Evolutionary conservation across 2,797 vertebrate genomes (phyloP).

Genomic region (Coregonus ussuriensis): DNA sequence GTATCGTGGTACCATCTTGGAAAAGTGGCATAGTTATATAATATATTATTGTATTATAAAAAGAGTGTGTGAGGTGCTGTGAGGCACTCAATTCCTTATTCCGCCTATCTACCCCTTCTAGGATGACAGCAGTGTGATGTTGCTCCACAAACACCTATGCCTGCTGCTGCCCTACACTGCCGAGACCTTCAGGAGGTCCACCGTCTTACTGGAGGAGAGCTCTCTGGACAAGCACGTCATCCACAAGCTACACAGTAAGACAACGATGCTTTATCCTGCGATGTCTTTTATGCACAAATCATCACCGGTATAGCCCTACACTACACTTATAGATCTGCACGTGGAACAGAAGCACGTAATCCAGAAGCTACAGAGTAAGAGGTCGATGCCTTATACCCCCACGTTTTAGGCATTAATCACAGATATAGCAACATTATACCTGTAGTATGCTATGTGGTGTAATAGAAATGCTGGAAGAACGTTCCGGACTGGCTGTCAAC

Average conservation of each 20-base stretch:
- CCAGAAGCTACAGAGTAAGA: too few relatives aligned
- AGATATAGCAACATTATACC: too few relatives aligned
- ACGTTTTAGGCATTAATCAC: too few relatives aligned
- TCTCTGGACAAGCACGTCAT: constrained; percentile 76
- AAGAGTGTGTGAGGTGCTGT: neutral
- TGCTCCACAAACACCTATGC: constrained; percentile 79
- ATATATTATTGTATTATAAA: too few relatives aligned
- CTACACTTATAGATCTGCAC: neutral
- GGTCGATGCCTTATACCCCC: too few relatives aligned
- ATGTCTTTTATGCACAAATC: neutral
- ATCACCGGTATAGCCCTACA: neutral
- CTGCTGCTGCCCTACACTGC: constrained; percentile 79
- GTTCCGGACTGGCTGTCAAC: too few relatives aligned
- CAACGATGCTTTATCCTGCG: neutral
- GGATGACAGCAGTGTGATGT: constrained; percentile 74
- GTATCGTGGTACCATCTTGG: too few relatives aligned
- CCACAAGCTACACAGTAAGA: constrained; percentile 80
- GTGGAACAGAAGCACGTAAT: too few relatives aligned
- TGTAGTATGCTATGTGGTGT: too few relatives aligned
- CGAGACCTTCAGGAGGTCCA: constrained; percentile 78
- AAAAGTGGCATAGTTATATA: too few relatives aligned
- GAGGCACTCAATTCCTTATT: neutral
- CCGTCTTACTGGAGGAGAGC: constrained; percentile 76
- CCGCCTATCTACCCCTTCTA: constrained; percentile 31
- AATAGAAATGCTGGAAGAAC: too few relatives aligned